Percentiles rank a stretch among this genome's conserved stretches.
phyloP scores from a whole-genome alignment of 2,888 invertebrate species.

The Chrysomela aeneicollis region DNA sequence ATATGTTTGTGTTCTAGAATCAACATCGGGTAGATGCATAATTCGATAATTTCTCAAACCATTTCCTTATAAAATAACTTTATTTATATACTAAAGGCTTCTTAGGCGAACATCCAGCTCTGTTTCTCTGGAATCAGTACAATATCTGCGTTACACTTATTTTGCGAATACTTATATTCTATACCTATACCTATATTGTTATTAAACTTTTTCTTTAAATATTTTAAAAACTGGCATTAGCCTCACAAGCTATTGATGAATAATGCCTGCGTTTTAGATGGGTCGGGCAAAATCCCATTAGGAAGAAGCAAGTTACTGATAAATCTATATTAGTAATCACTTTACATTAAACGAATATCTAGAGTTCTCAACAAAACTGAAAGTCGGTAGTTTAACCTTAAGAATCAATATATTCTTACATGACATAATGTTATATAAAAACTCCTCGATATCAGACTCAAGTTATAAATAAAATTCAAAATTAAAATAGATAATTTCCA shows the following conservation, averaged over 20 bases:
- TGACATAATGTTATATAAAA: constrained; percentile 32
- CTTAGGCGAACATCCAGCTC: constrained; percentile 60
- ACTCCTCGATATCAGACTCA: constrained; percentile 21
- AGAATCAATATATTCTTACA: constrained; percentile 28
- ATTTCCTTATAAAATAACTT: constrained; percentile 32
- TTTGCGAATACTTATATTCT: constrained; percentile 57
- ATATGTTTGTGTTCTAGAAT: background rate
- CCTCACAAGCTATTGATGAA: constrained; percentile 54
- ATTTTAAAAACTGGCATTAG: constrained; percentile 57
- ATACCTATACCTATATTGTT: constrained; percentile 52
- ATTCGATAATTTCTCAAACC: constrained; percentile 21
- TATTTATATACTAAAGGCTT: constrained; percentile 59
- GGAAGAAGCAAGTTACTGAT: constrained; percentile 56
- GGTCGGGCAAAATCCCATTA: constrained; percentile 48
- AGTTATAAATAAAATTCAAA: background rate
- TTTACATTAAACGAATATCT: constrained; percentile 41
- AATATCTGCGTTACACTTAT: constrained; percentile 54
- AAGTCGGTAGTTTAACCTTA: constrained; percentile 25
- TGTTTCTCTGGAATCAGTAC: constrained; percentile 57
- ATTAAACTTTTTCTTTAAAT: constrained; percentile 45
- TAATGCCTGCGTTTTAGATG: constrained; percentile 36
- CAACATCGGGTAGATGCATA: background rate
- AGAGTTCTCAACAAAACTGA: constrained; percentile 23
- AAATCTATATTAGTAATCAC: constrained; percentile 44
- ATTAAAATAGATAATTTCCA: background rate